Base-by-base conservation (phyloP, 2,888 invertebrate species). In the Incurvaria masculella region DNA sequence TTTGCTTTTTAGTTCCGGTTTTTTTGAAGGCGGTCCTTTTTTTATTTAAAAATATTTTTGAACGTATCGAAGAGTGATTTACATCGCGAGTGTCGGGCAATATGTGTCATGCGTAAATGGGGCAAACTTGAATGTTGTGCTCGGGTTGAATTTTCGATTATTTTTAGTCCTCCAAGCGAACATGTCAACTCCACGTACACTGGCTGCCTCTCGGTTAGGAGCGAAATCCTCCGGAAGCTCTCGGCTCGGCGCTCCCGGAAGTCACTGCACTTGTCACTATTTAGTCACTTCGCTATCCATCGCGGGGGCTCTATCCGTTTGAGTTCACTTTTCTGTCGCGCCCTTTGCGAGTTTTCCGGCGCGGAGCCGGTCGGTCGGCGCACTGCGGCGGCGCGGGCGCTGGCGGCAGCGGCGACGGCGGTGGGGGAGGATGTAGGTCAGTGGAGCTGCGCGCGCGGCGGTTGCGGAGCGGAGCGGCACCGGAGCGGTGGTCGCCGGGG, bases 381-480 rank as follows among this genome's bases (percentile, higher is more conserved):
- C 33, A n/a, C n/a, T n/a, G 23, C 6, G 33, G 33, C 33, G 33
- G 33, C 33, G 33, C 33, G 33, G n/a, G 33, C 14, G 33, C 33
- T 6, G 6, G 23, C 23, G 23, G 23, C 23, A 10, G 23, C 8
- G 33, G 14, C 33, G 23, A 23, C 5, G 3, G 33, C 14, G 33
- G 33, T 14, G 33, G 33, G 14, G 33, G 23, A 10, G 23, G 33
- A 33, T 33, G 33, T 33, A 33, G 33, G 33, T 33, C 33, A 33
- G 33, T 33, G 14, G 33, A 33, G 33, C 14, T 5, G 11, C 11
- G 11, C 11, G 8, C 38, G 33, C 23, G 23, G 39, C 18, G 27
- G 21, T 27, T 59, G 53, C 55, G 54, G 49, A 60, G 63, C 64
- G 58, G 56, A 66, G 75, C 70, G 65, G 68, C 73, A 68, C 66